Percentiles rank a stretch among this genome's conserved stretches.
phyloP scores from a whole-genome alignment of 2,113 vertebrate species.

The Leucosticte australis region DNA sequence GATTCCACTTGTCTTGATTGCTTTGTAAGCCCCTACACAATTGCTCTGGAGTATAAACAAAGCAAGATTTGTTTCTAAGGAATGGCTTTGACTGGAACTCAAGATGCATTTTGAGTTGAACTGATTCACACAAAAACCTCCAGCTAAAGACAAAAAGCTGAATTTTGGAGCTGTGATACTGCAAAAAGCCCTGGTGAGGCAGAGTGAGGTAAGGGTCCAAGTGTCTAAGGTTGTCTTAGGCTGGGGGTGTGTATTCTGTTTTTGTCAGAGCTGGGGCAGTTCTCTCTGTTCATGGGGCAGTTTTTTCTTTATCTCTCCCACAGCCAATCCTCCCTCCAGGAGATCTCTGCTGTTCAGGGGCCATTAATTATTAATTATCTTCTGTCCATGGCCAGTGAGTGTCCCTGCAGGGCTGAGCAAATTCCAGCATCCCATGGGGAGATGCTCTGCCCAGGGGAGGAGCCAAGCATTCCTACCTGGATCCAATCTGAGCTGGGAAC shows the following conservation, averaged over 20 bases:
- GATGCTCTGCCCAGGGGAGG: not conserved
- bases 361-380: not conserved
- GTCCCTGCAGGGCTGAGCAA: not conserved
- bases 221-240: not conserved
- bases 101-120: not conserved
- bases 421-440: not conserved
- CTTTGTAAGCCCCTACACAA: not conserved
- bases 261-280: not conserved
- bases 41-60: accelerated
- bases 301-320: not conserved
- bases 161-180: not conserved
- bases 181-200: not conserved
- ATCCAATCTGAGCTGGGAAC: no score
- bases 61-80: not conserved
- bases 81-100: not conserved
- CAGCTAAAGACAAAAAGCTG: not conserved
- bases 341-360: not conserved
- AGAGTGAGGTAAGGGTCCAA: no score
- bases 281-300: not conserved
- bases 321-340: not conserved
- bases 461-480: not conserved
- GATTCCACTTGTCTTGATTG: not conserved
- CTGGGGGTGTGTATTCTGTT: not conserved
- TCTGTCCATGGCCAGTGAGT: not conserved
- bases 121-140: not conserved